These are phyloP conservation scores for Amiota mariae DNA, from an alignment of 2,888 invertebrate genomes.

Conservation along the genomic window DNA sequence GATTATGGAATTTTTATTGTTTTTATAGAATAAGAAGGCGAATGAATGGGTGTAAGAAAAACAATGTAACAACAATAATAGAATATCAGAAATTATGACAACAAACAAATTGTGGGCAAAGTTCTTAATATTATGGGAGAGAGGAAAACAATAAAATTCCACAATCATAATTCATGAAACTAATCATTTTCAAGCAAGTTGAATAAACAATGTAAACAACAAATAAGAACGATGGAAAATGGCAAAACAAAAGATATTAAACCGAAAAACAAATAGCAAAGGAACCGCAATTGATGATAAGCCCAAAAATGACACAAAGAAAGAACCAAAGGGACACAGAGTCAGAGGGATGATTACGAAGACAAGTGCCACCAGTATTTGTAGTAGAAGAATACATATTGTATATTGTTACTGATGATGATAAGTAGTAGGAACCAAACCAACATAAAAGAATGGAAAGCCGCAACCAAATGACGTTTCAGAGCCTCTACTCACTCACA, in stretches of 20 bases:
- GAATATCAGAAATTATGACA: constrained; percentile 12
- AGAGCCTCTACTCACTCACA: too few species aligned
- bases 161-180: constrained; percentile 54
- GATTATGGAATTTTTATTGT: neutral
- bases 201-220: constrained; percentile 17
- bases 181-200: constrained; percentile 50
- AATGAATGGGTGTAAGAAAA: neutral
- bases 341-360: neutral
- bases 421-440: constrained; percentile 6
- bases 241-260: constrained; percentile 10
- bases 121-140: constrained; percentile 14
- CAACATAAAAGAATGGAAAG: constrained; percentile 9
- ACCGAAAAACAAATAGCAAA: neutral
- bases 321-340: neutral
- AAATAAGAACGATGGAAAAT: constrained; percentile 12
- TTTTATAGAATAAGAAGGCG: neutral
- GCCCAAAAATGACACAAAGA: neutral
- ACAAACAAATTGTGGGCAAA: constrained; percentile 34
- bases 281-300: constrained; percentile 11
- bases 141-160: constrained; percentile 49
- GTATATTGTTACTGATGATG: too few species aligned
- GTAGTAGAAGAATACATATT: constrained; percentile 23
- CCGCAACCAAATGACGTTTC: neutral
- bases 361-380: constrained; percentile 32
- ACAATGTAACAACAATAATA: neutral